phyloP scores from a whole-genome alignment of 2,113 vertebrate species.

The Psilopsiagon aurifrons region DNA sequence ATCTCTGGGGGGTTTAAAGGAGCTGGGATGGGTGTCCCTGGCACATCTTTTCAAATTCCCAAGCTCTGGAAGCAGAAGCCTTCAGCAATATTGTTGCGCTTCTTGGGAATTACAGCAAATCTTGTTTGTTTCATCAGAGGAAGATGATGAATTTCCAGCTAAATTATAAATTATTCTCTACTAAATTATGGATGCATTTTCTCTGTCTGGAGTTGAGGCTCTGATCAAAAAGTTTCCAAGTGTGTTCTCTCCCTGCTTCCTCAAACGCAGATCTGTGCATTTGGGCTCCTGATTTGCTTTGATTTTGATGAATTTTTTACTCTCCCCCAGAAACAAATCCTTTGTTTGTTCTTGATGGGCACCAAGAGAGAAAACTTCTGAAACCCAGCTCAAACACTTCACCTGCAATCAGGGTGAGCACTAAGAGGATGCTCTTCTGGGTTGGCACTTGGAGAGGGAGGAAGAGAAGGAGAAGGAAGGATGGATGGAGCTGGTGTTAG shows the following conservation, averaged over 20 bases:
- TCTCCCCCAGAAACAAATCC: constrained; percentile 49
- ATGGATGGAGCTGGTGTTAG: neutral
- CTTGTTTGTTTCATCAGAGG: constrained; percentile 42
- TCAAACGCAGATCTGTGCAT: constrained; percentile 29
- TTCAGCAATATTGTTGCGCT: neutral
- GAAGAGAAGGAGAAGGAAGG: neutral
- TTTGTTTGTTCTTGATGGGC: constrained; percentile 68
- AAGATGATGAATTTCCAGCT: constrained; percentile 60
- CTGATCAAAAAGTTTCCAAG: constrained; percentile 68
- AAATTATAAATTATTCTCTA: constrained; percentile 68
- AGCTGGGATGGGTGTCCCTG: neutral
- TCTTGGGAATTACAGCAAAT: neutral
- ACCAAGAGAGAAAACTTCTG: neutral
- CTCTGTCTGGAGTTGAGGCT: constrained; percentile 61
- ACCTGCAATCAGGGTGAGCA: neutral
- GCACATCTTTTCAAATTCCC: neutral
- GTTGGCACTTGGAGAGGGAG: neutral
- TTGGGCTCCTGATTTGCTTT: constrained; percentile 36
- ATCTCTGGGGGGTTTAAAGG: neutral
- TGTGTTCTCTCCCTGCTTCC: constrained; percentile 1
- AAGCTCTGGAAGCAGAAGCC: neutral
- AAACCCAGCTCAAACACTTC: constrained; percentile 28
- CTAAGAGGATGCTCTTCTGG: constrained; percentile 6
- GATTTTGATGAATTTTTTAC: constrained; percentile 75
- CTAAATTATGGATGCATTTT: constrained; percentile 68